phyloP scores from a whole-genome alignment of 2,113 vertebrate genomes.

The Anguilla japonica region DNA sequence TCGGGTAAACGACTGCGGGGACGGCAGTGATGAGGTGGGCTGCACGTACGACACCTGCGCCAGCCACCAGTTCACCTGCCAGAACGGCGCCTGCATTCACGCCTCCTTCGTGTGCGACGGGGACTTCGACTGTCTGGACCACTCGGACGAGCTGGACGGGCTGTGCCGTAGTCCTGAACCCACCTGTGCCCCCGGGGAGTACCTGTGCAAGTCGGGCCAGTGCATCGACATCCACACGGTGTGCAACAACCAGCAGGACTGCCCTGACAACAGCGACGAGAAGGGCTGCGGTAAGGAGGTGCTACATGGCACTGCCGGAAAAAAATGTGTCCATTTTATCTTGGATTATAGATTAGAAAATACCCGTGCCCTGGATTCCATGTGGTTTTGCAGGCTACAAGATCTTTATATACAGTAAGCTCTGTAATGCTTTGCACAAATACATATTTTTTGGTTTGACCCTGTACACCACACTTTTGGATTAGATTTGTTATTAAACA shows the following conservation, averaged over 20 bases:
- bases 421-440: too few species aligned
- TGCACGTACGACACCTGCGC: conserved; percentile 70
- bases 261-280: conserved; percentile 87
- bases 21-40: conserved; percentile 83
- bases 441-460: too few species aligned
- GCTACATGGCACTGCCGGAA: not conserved
- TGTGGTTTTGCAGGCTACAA: not conserved
- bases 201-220: conserved; percentile 83
- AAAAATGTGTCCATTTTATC: not conserved
- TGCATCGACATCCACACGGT: conserved; percentile 82
- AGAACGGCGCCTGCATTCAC: conserved; percentile 61
- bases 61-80: conserved; percentile 63
- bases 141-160: conserved; percentile 61
- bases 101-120: conserved; percentile 56
- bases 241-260: conserved; percentile 85
- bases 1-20: conserved; percentile 68
- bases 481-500: too few species aligned
- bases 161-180: conserved; percentile 56
- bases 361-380: not conserved
- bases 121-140: conserved; percentile 61
- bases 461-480: too few species aligned
- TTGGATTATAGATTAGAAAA: not conserved
- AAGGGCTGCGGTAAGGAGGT: conserved; percentile 83
- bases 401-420: too few species aligned
- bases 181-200: conserved; percentile 79